Evolutionary conservation across 2,113 vertebrate species (phyloP), one percentile per base, ranked within the genome.

Genomic region (Pachyramphus minor): DNA sequence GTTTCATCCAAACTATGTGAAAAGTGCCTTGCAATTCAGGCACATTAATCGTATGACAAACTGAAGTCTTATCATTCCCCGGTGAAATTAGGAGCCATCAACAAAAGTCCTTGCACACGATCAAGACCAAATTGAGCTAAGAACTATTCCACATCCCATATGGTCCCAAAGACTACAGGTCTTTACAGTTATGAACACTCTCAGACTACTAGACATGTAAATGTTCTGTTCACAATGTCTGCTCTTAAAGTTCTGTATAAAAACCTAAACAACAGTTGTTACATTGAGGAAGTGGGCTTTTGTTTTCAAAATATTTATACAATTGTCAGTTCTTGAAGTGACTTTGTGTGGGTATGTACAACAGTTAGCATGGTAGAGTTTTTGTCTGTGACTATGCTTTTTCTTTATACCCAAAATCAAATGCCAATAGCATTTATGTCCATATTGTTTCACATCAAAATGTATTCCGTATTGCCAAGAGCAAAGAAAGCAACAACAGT

Each of bases 291-390:
- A 12, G 2, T 15, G 35, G 39, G 14, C 2, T 76, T 80, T 93
- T 68, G 18, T 39, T 68, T 78, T 27, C 68, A 49, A 64, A 81
- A 47, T 64, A 68, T 50, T 76, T 73, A 14, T 21, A n/a, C 59
- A 84, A 45, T 12, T 67, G 12, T 5, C 23, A 23, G 37, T 7
- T 93, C 37, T 69, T 44, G 12, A 73, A 78, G 30, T 17, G 33
- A 12, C 27, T 64, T 5, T 9, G 2, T 22, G 16, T n/a, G 50
- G 53, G 5, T 9, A 16, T 2, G 3, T 24, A 12, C 3, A 35
- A 9, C 5, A 41, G 10, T 31, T 35, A 22, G 9, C 52, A 35
- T 52, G 1, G 0, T 0, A 23, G 13, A 6, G 4, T 13, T 56
- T 56, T 75, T 42, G 2, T 74, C 23, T 39, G 14, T 53, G n/a